A percentile compares a stretch with the other conserved stretches of the same genome.
Evolutionary conservation across 2,888 invertebrate genomes (phyloP).

Genomic region (Lysandra bellargus): DNA sequence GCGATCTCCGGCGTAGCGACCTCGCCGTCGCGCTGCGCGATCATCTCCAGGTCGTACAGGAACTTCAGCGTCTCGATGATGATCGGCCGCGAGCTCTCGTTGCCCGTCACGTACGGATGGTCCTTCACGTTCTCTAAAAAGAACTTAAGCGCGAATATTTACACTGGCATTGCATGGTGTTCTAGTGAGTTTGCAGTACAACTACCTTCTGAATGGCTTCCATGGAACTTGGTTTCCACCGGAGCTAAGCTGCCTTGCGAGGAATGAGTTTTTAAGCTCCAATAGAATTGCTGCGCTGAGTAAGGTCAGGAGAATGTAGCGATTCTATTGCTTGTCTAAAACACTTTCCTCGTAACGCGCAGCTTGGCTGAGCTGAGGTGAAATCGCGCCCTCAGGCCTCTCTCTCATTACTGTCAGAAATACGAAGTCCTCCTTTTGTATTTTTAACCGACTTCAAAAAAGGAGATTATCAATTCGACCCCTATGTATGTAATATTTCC

Average conservation of each 20-base stretch:
- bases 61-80: constrained; percentile 95
- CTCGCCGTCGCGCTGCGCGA: constrained; percentile 87
- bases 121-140: constrained; percentile 95
- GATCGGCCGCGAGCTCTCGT: constrained; percentile 91
- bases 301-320: background rate
- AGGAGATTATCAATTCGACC: too few species aligned
- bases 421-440: too few species aligned
- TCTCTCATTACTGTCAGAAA: too few species aligned
- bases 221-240: background rate
- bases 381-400: too few species aligned
- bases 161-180: background rate
- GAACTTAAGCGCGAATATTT: constrained; percentile 78
- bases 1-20: constrained; percentile 92
- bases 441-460: too few species aligned
- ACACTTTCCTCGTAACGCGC: background rate
- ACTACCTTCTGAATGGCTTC: background rate
- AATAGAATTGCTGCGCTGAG: background rate
- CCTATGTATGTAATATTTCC: too few species aligned
- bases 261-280: too few species aligned
- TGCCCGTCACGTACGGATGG: constrained; percentile 90
- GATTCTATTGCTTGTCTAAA: background rate
- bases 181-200: background rate
- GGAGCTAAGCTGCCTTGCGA: background rate
- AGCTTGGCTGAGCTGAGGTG: background rate
- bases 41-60: constrained; percentile 95